phyloP scores from a whole-genome alignment of 2,113 vertebrate species.

The Platysteira castanea region DNA sequence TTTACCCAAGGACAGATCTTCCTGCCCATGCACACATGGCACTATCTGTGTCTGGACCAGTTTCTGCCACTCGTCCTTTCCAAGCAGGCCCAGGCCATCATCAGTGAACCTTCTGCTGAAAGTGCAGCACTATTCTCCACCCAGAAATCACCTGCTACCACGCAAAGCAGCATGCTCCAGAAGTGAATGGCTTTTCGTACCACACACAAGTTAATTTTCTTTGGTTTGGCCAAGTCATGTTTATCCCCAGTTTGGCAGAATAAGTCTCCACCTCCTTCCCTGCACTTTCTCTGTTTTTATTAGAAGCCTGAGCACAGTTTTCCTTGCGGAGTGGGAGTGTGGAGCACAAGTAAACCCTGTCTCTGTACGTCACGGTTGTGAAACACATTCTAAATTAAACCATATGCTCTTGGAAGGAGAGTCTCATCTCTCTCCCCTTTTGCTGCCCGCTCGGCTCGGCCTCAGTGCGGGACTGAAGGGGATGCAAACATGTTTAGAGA shows the following conservation, averaged over 20 bases:
- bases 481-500: background rate
- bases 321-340: background rate
- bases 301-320: background rate
- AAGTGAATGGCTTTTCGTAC: background rate
- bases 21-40: background rate
- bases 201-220: background rate
- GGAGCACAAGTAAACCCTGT: background rate
- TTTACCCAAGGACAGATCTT: background rate
- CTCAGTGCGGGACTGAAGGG: background rate
- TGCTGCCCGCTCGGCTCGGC: background rate
- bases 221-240: background rate
- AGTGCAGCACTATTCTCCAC: background rate
- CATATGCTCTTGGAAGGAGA: background rate
- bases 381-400: background rate
- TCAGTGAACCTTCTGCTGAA: background rate
- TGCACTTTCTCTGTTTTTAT: background rate
- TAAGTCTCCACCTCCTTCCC: background rate
- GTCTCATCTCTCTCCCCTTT: background rate
- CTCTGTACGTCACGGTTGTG: background rate
- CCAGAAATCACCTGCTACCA: background rate
- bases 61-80: background rate
- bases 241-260: background rate
- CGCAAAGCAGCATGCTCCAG: background rate
- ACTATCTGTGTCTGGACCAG: background rate
- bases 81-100: background rate